A percentile compares a stretch with the other conserved stretches of the same genome.
phyloP scores from a whole-genome alignment of 2,113 vertebrate genomes.

The Notechis scutatus region DNA sequence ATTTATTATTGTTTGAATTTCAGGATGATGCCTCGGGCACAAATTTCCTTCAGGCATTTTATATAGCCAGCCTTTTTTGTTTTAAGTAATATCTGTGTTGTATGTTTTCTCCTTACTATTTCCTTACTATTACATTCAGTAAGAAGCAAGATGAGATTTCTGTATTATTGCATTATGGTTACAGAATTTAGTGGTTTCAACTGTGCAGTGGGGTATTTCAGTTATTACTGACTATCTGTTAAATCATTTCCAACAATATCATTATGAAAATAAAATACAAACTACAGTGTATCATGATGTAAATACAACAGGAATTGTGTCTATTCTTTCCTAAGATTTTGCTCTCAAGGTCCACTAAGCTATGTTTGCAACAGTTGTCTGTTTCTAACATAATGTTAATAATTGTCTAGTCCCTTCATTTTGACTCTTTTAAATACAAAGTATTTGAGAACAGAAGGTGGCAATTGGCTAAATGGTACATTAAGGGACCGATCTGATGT shows the following conservation, averaged over 20 bases:
- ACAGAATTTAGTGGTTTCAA: neutral
- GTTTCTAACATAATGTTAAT: neutral
- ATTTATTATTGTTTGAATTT: conserved; percentile 4
- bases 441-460: neutral
- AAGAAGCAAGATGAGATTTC: neutral
- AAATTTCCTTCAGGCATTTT: neutral
- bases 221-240: neutral
- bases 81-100: neutral
- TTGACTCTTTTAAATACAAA: neutral
- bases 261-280: neutral
- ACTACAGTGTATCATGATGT: neutral
- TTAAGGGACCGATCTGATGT: neutral
- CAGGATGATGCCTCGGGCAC: neutral
- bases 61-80: neutral
- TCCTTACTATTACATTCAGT: neutral
- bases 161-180: neutral
- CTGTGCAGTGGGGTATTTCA: neutral
- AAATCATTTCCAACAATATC: neutral
- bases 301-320: neutral
- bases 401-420: neutral
- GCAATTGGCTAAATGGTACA: neutral
- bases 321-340: neutral
- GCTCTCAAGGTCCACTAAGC: neutral
- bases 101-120: neutral
- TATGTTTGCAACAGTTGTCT: neutral